Conservation (phyloP, 2,888 invertebrate species). For the Quadroppia sp. region DNA sequence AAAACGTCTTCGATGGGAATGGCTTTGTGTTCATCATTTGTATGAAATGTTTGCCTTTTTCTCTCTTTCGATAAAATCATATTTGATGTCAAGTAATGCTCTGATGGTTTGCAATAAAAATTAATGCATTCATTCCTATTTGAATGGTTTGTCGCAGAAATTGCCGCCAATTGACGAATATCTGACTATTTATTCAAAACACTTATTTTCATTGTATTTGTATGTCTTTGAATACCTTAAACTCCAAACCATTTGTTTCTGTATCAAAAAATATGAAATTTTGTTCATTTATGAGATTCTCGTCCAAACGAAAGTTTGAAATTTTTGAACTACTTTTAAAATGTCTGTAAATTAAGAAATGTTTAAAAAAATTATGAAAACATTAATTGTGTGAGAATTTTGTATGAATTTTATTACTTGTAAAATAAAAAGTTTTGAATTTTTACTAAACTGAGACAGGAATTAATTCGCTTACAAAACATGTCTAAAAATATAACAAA, state of each 20-base stretch:
- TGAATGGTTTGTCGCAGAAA: background rate
- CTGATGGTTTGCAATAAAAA: background rate
- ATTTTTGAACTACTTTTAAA: too few species aligned
- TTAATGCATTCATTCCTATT: constrained; percentile 1
- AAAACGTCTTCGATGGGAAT: background rate
- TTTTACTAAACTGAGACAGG: too few species aligned
- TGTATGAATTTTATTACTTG: too few species aligned
- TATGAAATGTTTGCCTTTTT: background rate
- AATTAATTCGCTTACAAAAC: too few species aligned
- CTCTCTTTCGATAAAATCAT: background rate
- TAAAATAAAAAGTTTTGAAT: too few species aligned
- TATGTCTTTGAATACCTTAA: background rate
- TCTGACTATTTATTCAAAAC: background rate
- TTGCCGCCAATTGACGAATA: constrained; percentile 1
- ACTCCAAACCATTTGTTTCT: background rate
- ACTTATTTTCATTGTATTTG: background rate
- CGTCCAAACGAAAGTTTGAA: background rate
- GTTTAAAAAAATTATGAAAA: too few species aligned
- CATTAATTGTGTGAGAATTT: too few species aligned
- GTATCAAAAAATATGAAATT: constrained; percentile 9
- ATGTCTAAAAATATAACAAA: too few species aligned
- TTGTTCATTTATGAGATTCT: background rate
- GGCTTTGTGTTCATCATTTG: background rate
- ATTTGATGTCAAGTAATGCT: background rate
- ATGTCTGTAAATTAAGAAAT: too few species aligned